Evolutionary conservation across 1,140 invertebrate genomes (phyloP), one percentile per base, ranked within the genome.

Genomic region (Leptonema lineaticorne): DNA sequence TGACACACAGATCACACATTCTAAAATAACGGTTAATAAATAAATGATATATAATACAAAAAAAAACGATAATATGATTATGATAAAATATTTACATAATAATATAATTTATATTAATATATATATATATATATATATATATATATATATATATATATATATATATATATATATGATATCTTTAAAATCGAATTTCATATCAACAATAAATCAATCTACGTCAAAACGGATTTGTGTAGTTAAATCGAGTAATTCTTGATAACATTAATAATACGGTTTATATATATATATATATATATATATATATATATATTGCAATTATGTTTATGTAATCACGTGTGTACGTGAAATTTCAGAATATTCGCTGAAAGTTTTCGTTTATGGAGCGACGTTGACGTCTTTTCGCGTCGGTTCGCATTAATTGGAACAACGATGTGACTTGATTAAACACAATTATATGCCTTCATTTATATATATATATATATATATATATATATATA

Each of bases 391-490:
- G n/a, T n/a, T n/a, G n/a, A 41, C 2, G 37, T 11, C 9, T 4
- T 41, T 41, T 41, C 37, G 37, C 37, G 37, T 41, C 37, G 46
- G 18, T 48, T 18, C 50, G 50, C 24, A 26, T 11, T 26, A 53
- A 53, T 53, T 26, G 50, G 20, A 53, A 53, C 50, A 53, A 53
- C 50, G n/a, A 20, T 4, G 18, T 53, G 22, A 8, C 20, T 26
- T 53, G 50, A 53, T 53, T 53, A 53, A 53, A 53, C 50, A 48
- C 30, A 33, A 33, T 33, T n/a, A n/a, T n/a, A 20, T 20, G 46
- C 46, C 16, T 8, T 46, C 7, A 16, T 46, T 4, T 46, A 48
- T 48, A 16, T 48, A 48, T 48, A 53, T 26, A 45, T 45, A 4
- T 9, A 45, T 9, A 33, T 24, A 11, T 11, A 53, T 1, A 53